Base-by-base conservation (phyloP, 1,140 invertebrate species). In the Drosophila quadrilineata region DNA sequence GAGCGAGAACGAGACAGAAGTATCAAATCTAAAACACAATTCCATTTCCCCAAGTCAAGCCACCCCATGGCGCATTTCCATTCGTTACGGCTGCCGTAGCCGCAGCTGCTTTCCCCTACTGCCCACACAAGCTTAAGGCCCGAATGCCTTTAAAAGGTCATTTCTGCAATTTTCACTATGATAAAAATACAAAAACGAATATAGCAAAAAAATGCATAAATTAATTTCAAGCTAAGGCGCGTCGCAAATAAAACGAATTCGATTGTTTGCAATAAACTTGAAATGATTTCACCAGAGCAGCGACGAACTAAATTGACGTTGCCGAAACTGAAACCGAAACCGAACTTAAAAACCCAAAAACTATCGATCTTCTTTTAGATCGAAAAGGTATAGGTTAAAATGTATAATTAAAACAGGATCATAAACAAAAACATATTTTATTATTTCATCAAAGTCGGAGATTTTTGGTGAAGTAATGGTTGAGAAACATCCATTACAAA, bases 61-160 rank as follows among this genome's bases (percentile, higher is more conserved):
- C 56, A 33, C 57, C 64, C 58, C 57, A 53, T 41, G 57, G 57
- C n/a, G 46, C 31, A 33, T 24, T 35, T 29, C 6, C 46, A 49
- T 53, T 38, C 33, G 22, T 2, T 9, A 24, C 50, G 21, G 50
- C 9, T 26, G 9, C 21, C 22, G 19, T 28, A 10, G 43, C 16
- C 10, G 40, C 3, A 6, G 46, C 46, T 16, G 53, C 54, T 65
- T 28, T 59, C 22, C 46, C 63, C 29, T 38, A 19, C 38, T 16
- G 43, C 46, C 63, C 56, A 66, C 45, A 43, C 54, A 36, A 26
- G 8, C n/a, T n/a, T n/a, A n/a, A 31, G 26, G 16, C 17, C 31
- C 26, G 41, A 6, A 41, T 40, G 60, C 31, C 74, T 59, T 33
- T 64, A 79, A 77, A 79, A 77, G 75, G 74, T 73, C 49, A 69